Percentiles rank a stretch among this genome's conserved stretches.
phyloP scores from a whole-genome alignment of 2,888 invertebrate species.

The Achlya flavicornis region DNA sequence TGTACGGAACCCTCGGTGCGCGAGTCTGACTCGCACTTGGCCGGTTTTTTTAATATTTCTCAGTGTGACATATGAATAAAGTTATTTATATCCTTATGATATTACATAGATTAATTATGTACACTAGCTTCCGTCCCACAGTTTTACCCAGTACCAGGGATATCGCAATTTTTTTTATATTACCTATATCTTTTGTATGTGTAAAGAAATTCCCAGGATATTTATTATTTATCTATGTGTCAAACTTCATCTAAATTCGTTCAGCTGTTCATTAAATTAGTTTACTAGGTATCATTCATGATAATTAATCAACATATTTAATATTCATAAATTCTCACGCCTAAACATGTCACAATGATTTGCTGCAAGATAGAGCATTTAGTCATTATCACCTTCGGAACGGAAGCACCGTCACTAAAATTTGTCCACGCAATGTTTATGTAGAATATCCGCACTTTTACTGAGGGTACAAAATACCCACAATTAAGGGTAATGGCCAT shows the following conservation, averaged over 20 bases:
- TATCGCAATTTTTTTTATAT: too few relatives aligned
- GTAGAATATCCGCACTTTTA: slow-evolving; percentile 20
- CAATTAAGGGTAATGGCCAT: slow-evolving; percentile 58
- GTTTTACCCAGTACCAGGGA: too few relatives aligned
- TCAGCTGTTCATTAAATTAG: too few relatives aligned
- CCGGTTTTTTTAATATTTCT: slow-evolving; percentile 17
- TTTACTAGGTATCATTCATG: not conserved
- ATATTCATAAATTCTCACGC: slow-evolving; percentile 45
- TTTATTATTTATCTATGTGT: too few relatives aligned
- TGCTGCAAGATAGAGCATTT: slow-evolving; percentile 59
- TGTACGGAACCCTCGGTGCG: too few relatives aligned
- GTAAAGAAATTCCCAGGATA: too few relatives aligned
- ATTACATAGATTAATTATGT: not conserved
- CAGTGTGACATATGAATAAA: not conserved
- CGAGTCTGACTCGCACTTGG: too few relatives aligned
- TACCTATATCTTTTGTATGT: too few relatives aligned
- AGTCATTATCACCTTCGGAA: slow-evolving; percentile 47
- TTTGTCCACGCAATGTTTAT: slow-evolving; percentile 45
- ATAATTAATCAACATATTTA: not conserved
- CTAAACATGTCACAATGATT: slow-evolving; percentile 51
- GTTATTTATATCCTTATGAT: too few relatives aligned
- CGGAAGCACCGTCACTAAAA: slow-evolving; percentile 48
- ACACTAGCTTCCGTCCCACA: too few relatives aligned
- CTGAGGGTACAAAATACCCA: slow-evolving; percentile 41
- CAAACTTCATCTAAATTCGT: too few relatives aligned